Conservation (phyloP, 37 sponge, comb jelly and placozoan genomes). For the Tethya wilhelma region DNA sequence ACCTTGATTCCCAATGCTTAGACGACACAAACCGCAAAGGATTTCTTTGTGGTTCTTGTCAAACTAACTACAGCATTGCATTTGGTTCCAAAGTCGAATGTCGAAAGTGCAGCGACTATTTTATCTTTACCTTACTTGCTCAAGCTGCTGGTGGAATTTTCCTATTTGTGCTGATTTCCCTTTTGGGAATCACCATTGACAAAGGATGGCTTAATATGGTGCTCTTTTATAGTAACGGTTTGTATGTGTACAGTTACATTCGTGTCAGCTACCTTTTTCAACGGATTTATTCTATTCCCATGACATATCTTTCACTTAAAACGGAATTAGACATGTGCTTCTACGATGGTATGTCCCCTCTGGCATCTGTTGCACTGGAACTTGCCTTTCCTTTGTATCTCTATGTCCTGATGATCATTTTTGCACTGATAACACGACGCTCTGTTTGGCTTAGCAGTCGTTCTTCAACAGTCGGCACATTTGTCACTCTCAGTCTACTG, state of each 20-base stretch:
- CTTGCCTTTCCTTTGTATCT: slow-evolving; percentile 47
- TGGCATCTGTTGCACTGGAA: slow-evolving; percentile 20
- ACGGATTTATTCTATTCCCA: background rate
- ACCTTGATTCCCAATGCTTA: slow-evolving; percentile 4
- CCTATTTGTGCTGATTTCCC: background rate
- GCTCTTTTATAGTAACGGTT: slow-evolving; percentile 35
- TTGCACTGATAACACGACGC: background rate
- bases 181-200: slow-evolving; percentile 9
- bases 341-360: slow-evolving; percentile 34
- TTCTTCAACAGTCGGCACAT: slow-evolving; percentile 13
- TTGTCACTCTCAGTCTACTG: slow-evolving; percentile 36
- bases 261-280: background rate
- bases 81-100: slow-evolving; percentile 1
- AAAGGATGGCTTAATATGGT: slow-evolving; percentile 31
- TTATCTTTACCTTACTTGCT: background rate
- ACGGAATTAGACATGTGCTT: slow-evolving; percentile 36
- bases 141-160: slow-evolving; percentile 10
- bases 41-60: slow-evolving; percentile 10
- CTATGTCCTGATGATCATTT: slow-evolving; percentile 13
- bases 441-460: background rate
- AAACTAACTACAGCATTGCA: background rate
- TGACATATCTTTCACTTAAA: slow-evolving; percentile 7
- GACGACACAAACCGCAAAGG: background rate
- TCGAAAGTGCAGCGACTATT: background rate
- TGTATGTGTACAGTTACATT: background rate